phyloP scores from a whole-genome alignment of 2,797 vertebrate genomes.

The Ctenosaura bakeri region DNA sequence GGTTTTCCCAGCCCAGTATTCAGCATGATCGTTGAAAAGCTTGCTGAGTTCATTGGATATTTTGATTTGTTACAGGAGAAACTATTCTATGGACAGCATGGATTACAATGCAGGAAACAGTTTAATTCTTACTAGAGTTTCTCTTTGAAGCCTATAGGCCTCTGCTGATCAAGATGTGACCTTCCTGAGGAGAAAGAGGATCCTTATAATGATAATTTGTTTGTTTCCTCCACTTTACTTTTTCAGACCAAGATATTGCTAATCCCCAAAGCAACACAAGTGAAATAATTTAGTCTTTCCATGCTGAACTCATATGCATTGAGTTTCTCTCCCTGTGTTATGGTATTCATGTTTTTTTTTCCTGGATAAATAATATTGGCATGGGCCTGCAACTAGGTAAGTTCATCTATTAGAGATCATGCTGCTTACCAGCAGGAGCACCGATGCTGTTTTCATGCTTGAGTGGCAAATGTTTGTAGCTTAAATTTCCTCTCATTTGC shows the following conservation, averaged over 20 bases:
- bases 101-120: background rate
- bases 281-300: slow-evolving; percentile 42
- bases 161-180: background rate
- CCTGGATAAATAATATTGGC: slow-evolving; percentile 30
- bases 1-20: no score
- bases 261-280: slow-evolving; percentile 50
- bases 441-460: slow-evolving; percentile 82
- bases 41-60: no score
- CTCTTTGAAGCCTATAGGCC: background rate
- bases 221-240: background rate
- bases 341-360: slow-evolving; percentile 55
- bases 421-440: slow-evolving; percentile 72
- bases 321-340: slow-evolving; percentile 34
- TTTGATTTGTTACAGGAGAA: no score
- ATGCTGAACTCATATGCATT: slow-evolving; percentile 26
- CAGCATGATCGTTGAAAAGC: no score
- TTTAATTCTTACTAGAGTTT: background rate
- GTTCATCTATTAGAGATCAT: slow-evolving; percentile 72
- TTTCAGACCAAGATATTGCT: slow-evolving; percentile 44
- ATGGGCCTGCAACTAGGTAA: slow-evolving; percentile 61
- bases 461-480: slow-evolving; percentile 75
- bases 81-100: no score
- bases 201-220: background rate
- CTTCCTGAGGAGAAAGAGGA: background rate
- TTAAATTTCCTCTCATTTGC: slow-evolving; percentile 75